Base-by-base conservation (phyloP, 2,113 vertebrate species). In the Anhinga anhinga region DNA sequence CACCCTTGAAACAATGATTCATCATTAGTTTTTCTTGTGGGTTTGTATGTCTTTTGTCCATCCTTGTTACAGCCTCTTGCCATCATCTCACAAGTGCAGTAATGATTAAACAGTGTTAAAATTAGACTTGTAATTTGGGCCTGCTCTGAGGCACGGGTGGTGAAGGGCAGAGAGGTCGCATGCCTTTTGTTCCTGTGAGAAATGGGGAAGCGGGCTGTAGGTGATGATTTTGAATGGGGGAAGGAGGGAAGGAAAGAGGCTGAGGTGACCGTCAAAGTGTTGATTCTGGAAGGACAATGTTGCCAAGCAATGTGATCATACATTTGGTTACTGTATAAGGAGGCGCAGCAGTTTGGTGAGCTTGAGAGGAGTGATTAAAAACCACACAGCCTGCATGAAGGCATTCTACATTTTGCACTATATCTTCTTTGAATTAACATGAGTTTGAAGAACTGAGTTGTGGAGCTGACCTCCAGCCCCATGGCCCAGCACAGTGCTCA, bases 1-100 rank as follows among this genome's bases (percentile, higher is more conserved):
- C 96, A 97, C 82, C 67, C 93, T 94, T 94, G 91, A 83, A 86
- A 94, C 5, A 36, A 63, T 95, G 95, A 97, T 93, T 97, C 89
- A 93, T 88, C 93, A 91, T 86, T 90, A 93, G 82, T 82, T 93
- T 95, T 93, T 87, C 95, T 91, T 86, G 50, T 82, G 89, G 63
- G 42, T 80, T 80, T 86, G 59, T 50, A 55, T 67, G 93, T 90
- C 87, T 97, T 96, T 94, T 96, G 93, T 96, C 97, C 94, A 95
- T 77, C 82, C 74, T 74, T 82, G 47, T 92, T 83, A 82, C 30
- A 80, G 36, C 72, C 59, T 94, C 71, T 77, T 86, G 55, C 56
- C 67, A 49, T 92, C 85, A 86, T 77, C 32, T 95, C 90, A 40
- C n/a, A 86, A 94, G 38, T 55, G 58, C 91, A 83, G 38, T 18